Evolutionary conservation across 2,888 invertebrate genomes (phyloP).

Genomic region (Anorthoa munda): DNA sequence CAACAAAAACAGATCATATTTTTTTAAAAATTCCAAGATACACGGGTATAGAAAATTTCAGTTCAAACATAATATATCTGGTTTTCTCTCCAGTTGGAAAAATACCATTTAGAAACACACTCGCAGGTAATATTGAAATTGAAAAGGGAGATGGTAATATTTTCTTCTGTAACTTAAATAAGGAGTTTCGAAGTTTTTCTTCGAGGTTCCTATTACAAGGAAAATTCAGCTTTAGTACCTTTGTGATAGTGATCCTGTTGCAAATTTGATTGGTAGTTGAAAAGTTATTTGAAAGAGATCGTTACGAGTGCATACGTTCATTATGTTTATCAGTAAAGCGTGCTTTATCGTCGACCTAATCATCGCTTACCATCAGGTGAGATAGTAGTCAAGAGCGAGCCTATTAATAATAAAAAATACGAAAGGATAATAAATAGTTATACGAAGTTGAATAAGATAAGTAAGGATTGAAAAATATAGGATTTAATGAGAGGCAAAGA

Average conservation of each 20-base stretch:
- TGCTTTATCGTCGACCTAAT: too few species aligned
- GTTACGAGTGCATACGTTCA: background rate
- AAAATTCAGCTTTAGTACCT: background rate
- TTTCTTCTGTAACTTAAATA: conserved; percentile 2
- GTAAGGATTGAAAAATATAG: background rate
- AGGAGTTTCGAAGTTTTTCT: conserved; percentile 28
- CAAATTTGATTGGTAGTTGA: background rate
- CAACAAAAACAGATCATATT: conserved; percentile 18
- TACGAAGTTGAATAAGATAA: too few species aligned
- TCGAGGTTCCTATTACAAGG: too few species aligned
- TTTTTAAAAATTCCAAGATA: background rate
- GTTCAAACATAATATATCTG: conserved; percentile 3
- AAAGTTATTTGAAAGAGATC: background rate
- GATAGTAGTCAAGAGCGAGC: too few species aligned
- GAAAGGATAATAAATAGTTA: too few species aligned
- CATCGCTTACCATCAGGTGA: too few species aligned
- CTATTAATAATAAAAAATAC: too few species aligned
- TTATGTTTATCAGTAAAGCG: background rate
- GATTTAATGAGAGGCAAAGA: background rate
- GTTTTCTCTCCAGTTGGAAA: conserved; percentile 1
- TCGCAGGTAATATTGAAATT: conserved; percentile 23
- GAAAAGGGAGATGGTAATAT: conserved; percentile 23
- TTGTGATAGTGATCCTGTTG: background rate
- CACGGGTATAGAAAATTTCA: background rate
- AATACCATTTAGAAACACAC: conserved; percentile 13